Base-by-base conservation (phyloP, 2,888 invertebrate genomes). In the Drosophila anomalipes region DNA sequence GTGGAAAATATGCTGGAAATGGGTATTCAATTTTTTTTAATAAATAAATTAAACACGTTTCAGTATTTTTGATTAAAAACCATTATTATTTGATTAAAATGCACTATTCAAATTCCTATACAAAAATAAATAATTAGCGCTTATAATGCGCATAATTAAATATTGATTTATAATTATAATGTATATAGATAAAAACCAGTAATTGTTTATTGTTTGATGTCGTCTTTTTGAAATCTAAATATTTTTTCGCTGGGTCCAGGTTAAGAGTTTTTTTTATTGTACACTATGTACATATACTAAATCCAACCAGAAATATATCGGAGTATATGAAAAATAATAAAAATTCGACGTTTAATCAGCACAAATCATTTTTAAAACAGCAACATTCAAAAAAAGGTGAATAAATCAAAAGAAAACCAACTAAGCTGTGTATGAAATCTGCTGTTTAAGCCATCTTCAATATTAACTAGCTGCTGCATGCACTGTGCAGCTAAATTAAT, bases 401-500 rank as follows among this genome's bases (percentile, higher is more conserved):
- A 0, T 7, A 7, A 22, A 4, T 41, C 41, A 7, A 41, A 5
- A 22, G 1, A 12, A n/a, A 41, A 9, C 19, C 9, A n/a, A n/a
- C 10, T 10, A 6, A 44, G 5, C 44, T 12, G 2, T 12, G 16
- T 6, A 1, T 37, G 37, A 19, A 19, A 19, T 37, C 3, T 19
- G 7, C 37, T 37, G 2, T 6, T 37, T 37, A 7, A 3, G 19
- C 3, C 7, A 19, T 37, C 19, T 22, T 44, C 12, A 22, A 12
- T 12, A 5, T 22, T 22, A 22, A 37, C 7, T 7, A 41, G n/a
- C n/a, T 26, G 47, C 47, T 26, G 2, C 4, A 26, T 33, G 57
- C 70, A 80, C 57, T 41, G 71, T 73, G 32, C 58, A 47, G 69
- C 72, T 78, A 72, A 74, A 87, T 84, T 86, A 84, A 81, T 78